phyloP scores from a whole-genome alignment of 2,113 vertebrate species.

The Cacatua alba region DNA sequence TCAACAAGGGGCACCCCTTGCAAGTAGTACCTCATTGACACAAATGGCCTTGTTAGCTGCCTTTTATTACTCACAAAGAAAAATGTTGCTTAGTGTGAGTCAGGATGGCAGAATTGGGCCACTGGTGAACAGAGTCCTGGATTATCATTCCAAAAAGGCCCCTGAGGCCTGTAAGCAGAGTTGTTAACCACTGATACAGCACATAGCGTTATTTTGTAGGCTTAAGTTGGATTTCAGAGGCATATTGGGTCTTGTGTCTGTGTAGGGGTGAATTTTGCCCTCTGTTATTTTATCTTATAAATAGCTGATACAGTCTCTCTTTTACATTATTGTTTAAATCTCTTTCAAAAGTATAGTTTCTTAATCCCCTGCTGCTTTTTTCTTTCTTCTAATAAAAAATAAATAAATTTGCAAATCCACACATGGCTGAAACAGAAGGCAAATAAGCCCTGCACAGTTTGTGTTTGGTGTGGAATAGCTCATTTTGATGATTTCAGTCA shows the following conservation, averaged over 20 bases:
- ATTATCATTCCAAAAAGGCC: conserved; percentile 57
- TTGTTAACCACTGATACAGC: conserved; percentile 53
- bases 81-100: neutral
- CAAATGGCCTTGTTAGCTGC: neutral
- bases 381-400: neutral
- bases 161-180: conserved; percentile 39
- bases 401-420: conserved; percentile 28
- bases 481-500: conserved; percentile 63
- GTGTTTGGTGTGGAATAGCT: conserved; percentile 33
- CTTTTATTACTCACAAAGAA: conserved; percentile 9
- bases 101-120: conserved; percentile 24
- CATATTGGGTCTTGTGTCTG: conserved; percentile 55
- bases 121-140: conserved; percentile 34
- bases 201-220: conserved; percentile 52
- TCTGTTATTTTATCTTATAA: conserved; percentile 32
- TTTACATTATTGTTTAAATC: conserved; percentile 8
- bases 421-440: conserved; percentile 45
- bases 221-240: conserved; percentile 51
- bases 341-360: conserved; percentile 1
- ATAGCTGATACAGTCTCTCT: conserved; percentile 25
- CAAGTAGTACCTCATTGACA: neutral
- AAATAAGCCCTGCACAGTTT: neutral
- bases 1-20: neutral
- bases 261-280: conserved; percentile 24
- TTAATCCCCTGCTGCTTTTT: neutral